Conservation (phyloP, 2,888 invertebrate species). For the Chrysodeixis includens region DNA sequence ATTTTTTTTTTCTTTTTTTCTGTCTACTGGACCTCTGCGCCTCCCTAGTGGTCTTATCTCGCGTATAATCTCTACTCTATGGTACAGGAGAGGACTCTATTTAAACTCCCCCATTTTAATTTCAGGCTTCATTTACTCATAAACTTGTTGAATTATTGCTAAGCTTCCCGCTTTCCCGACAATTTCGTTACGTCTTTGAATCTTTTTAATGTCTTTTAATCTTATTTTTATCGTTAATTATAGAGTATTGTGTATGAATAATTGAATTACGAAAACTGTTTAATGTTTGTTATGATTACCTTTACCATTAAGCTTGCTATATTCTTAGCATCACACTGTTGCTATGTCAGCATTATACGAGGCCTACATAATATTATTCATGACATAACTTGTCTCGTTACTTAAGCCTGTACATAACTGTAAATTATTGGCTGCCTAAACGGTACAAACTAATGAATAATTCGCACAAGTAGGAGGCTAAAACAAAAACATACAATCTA, state of each 20-base stretch:
- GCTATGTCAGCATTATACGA: neutral
- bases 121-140: conserved; percentile 55
- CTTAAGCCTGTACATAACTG: neutral
- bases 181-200: conserved; percentile 38
- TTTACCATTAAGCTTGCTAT: neutral
- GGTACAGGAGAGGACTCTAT: conserved; percentile 19
- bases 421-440: conserved; percentile 2
- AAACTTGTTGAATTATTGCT: conserved; percentile 56
- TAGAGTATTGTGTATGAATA: neutral
- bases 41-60: neutral
- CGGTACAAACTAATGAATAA: neutral
- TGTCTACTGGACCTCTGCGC: neutral
- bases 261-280: conserved; percentile 1
- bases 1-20: neutral
- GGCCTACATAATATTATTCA: neutral
- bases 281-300: neutral
- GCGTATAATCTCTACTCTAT: conserved; percentile 3
- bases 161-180: conserved; percentile 28
- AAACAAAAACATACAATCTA: conserved; percentile 3
- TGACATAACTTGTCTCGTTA: neutral
- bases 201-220: conserved; percentile 33
- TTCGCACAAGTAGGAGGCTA: conserved; percentile 2
- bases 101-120: conserved; percentile 53
- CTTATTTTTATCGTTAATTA: conserved; percentile 35
- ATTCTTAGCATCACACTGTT: neutral